Conservation (phyloP, 2,797 vertebrate species). For the Lagocephalus sceleratus region DNA sequence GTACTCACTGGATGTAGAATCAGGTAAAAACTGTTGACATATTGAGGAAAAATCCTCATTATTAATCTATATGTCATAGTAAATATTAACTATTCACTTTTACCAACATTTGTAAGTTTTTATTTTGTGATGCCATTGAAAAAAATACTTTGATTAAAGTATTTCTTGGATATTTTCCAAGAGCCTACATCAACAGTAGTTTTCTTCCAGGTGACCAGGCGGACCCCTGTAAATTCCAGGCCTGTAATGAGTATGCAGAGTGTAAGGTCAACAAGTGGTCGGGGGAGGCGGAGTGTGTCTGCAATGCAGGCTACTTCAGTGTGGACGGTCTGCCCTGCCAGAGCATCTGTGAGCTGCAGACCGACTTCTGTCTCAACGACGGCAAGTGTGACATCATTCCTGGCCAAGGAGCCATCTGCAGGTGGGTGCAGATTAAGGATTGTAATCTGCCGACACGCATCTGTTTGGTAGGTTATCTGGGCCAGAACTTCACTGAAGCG, state of each 20-base stretch:
- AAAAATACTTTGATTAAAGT: too few species aligned
- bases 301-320: constrained; percentile 89
- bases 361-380: constrained; percentile 93
- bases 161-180: too few species aligned
- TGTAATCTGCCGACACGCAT: constrained; percentile 6
- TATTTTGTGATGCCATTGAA: too few species aligned
- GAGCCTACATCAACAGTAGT: too few species aligned
- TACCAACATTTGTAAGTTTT: too few species aligned
- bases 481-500: constrained; percentile 4
- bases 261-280: constrained; percentile 91
- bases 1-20: constrained; percentile 95
- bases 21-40: constrained; percentile 73
- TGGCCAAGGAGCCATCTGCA: constrained; percentile 94
- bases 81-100: too few species aligned
- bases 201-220: constrained; percentile 84
- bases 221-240: constrained; percentile 96
- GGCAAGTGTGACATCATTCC: constrained; percentile 96
- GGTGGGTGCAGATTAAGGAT: constrained; percentile 73
- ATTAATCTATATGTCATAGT: neutral
- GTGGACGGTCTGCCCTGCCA: constrained; percentile 89
- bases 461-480: constrained; percentile 20
- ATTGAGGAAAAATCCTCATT: neutral
- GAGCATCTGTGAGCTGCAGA: constrained; percentile 89
- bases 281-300: constrained; percentile 92
- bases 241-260: constrained; percentile 91